Percentiles rank a stretch among this genome's conserved stretches.
Conservation (phyloP, 2,113 vertebrate species). For the Sylvia atricapilla region DNA sequence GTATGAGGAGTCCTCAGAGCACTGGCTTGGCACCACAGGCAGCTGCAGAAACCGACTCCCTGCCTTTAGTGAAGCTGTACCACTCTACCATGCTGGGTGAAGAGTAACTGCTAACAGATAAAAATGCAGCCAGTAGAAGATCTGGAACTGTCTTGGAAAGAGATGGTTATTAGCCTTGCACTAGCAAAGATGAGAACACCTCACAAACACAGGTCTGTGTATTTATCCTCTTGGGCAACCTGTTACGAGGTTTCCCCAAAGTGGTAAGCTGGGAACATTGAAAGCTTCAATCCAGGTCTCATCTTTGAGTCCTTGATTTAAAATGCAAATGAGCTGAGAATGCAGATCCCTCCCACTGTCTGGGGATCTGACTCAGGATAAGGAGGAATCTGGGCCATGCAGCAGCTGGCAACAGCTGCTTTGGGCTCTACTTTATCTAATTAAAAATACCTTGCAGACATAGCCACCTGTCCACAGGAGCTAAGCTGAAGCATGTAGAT, state of each 20-base stretch:
- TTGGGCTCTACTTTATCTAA: background rate
- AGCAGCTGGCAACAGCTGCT: background rate
- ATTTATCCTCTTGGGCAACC: background rate
- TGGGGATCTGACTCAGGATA: background rate
- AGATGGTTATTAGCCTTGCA: background rate
- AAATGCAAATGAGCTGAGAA: background rate
- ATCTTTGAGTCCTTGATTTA: background rate
- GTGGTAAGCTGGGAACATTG: background rate
- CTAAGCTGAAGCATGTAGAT: background rate
- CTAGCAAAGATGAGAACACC: background rate
- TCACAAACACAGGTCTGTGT: background rate
- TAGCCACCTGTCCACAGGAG: background rate
- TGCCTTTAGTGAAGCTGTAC: background rate
- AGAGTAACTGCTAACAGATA: background rate
- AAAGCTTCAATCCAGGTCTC: background rate
- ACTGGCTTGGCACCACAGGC: fast-evolving
- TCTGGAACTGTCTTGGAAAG: background rate
- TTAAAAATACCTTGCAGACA: background rate
- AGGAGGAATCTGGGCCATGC: background rate
- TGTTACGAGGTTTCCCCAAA: background rate
- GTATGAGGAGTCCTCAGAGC: background rate
- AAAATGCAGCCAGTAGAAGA: background rate
- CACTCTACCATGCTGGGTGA: fast-evolving
- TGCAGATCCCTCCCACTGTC: background rate
- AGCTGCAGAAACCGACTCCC: fast-evolving